A percentile compares a stretch with the other conserved stretches of the same genome.
Evolutionary conservation across 2,797 vertebrate genomes (phyloP).

Genomic region (Gymnopithys bicolor): DNA sequence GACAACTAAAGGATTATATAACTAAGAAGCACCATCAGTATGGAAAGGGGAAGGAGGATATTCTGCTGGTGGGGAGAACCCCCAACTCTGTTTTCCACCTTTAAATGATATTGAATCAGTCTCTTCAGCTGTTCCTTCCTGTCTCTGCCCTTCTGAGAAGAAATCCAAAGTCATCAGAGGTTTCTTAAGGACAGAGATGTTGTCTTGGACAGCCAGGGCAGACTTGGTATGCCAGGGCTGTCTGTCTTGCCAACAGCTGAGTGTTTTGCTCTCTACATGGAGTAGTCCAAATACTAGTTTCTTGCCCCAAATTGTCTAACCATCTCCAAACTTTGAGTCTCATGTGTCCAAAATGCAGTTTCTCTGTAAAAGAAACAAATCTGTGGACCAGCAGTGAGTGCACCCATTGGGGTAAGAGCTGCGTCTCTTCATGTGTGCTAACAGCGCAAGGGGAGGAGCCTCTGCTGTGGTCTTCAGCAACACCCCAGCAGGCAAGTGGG

Average conservation of each 20-base stretch:
- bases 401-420: not conserved
- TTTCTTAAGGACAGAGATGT: not conserved
- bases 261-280: not conserved
- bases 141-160: not conserved
- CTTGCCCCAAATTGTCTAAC: not conserved
- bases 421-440: not conserved
- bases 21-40: not conserved
- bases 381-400: not conserved
- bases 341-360: not conserved
- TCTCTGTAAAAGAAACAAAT: not conserved
- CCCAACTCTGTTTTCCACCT: not conserved
- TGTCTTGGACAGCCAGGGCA: not conserved
- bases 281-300: not conserved
- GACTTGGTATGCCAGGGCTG: not conserved
- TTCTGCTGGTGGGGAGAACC: not conserved
- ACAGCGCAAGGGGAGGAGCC: not conserved
- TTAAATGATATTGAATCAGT: not conserved
- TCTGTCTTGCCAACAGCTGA: not conserved
- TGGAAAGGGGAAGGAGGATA: not conserved
- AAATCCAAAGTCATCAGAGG: not conserved
- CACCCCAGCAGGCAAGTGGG: rapidly evolving
- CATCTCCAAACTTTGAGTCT: not conserved
- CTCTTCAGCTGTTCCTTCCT: not conserved
- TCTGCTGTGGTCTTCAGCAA: not conserved
- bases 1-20: not conserved